Percentiles rank a stretch among this genome's conserved stretches.
phyloP scores from a whole-genome alignment of 2,113 vertebrate species.

The Vulpes lagopus region DNA sequence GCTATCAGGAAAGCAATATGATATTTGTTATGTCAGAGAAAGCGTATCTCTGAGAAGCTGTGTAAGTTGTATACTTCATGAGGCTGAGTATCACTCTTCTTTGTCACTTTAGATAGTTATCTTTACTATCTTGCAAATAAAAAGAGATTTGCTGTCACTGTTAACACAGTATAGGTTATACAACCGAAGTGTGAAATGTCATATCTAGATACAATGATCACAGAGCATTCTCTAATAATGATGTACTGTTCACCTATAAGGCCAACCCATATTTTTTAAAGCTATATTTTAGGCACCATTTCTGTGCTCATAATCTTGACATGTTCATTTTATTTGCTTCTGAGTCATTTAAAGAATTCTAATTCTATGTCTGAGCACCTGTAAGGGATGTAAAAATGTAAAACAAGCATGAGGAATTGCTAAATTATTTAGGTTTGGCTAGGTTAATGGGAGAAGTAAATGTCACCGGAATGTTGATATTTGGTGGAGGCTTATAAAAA shows the following conservation, averaged over 20 bases:
- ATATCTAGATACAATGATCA: background rate
- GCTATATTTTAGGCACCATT: background rate
- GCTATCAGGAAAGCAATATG: background rate
- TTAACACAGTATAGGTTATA: background rate
- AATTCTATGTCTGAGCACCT: background rate
- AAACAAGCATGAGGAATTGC: background rate
- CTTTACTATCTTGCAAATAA: background rate
- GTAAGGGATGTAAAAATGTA: background rate
- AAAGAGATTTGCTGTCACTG: background rate
- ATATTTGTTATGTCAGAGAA: background rate
- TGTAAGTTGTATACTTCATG: background rate
- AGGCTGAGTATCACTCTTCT: background rate
- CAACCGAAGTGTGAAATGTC: background rate
- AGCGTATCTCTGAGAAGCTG: background rate
- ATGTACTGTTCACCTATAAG: background rate
- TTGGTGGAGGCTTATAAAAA: background rate
- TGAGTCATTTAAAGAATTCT: background rate
- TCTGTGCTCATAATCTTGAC: background rate
- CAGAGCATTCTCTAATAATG: background rate
- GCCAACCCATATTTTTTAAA: background rate
- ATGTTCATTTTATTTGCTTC: background rate
- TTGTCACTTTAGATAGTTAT: background rate
- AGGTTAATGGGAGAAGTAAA: background rate
- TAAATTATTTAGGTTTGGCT: background rate
- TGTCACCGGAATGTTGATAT: background rate